These are phyloP conservation scores for Harpegnathos saltator DNA, from an alignment of 1,140 invertebrate genomes.

Conservation along the genomic window DNA sequence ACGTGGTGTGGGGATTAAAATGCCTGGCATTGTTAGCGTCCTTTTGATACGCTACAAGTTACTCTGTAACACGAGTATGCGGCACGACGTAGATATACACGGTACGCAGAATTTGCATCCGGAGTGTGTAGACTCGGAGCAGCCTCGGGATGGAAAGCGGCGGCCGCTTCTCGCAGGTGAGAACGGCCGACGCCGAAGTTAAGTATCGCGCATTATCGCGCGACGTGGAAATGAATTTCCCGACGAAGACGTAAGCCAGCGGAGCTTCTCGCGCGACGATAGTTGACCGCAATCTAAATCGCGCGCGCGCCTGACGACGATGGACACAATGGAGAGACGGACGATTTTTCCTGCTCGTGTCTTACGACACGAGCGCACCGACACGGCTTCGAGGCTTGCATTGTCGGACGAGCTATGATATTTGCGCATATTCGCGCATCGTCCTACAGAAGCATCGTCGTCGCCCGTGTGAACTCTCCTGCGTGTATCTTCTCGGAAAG, in stretches of 20 bases:
- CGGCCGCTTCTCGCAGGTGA: not conserved
- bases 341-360: not conserved
- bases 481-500: not conserved
- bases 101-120: conserved; percentile 23
- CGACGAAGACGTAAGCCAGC: not conserved
- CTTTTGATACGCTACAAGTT: conserved; percentile 28
- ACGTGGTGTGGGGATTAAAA: conserved; percentile 34
- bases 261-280: not conserved
- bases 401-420: conserved; percentile 38
- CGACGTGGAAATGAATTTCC: conserved; percentile 19
- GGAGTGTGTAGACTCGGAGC: conserved; percentile 6
- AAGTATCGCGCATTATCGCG: not conserved
- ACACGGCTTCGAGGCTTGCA: conserved; percentile 17
- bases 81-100: conserved; percentile 33
- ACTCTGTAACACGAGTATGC: conserved; percentile 39
- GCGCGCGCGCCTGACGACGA: no score
- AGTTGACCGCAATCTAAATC: conserved; percentile 31
- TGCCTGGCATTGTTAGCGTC: conserved; percentile 40
- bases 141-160: conserved; percentile 44
- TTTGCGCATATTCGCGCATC: conserved; percentile 44
- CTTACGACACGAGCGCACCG: conserved; percentile 11
- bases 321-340: not conserved
- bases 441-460: conserved; percentile 10
- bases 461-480: not conserved
- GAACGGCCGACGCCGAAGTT: no score